Base-by-base conservation (phyloP, 2,113 vertebrate species). In the Setophaga petechia region DNA sequence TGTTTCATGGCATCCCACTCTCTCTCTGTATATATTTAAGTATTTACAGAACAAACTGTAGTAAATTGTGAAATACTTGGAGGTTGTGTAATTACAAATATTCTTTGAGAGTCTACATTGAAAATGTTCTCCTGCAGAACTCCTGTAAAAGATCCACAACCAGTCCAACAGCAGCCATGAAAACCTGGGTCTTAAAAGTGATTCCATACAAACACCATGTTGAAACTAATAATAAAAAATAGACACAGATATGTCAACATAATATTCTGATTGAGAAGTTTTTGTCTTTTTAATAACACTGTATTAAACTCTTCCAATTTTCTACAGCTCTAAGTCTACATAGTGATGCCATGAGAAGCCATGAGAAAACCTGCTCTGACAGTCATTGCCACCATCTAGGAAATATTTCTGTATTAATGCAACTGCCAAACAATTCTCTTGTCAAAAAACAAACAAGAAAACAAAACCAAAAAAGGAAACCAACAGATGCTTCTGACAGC, bases 21-120 rank as follows among this genome's bases (percentile, higher is more conserved):
- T 54, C 4, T 57, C 8, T 31, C 3, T 46, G 0, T 25, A 4
- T 19, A 12, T 25, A 24, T 14, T n/a, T 8, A 52, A 46, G 14
- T 41, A 67, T 58, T 71, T 78, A 71, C 3, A 3, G 33, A 54
- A 28, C 12, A 76, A 89, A 37, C 15, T 6, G 3, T 35, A 72
- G 83, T 24, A 46, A 85, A 24, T 3, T 83, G 15, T 25, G 18
- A 69, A 90, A 73, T 65, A 73, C 41, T 76, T 62, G 63, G 63
- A 79, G 27, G 22, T 17, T 66, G 30, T 57, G 59, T 62, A 90
- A 71, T 35, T 20, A 51, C 21, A 59, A 62, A 90, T 47, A 59
- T 1, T 1, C 25, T 74, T 73, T 76, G 37, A n/a, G 21, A 19
- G 15, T 7, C 28, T 51, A 11, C 4, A 57, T 44, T 76, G 73